Base-by-base conservation (phyloP, 2,888 invertebrate species). In the Pilophorus perplexus region DNA sequence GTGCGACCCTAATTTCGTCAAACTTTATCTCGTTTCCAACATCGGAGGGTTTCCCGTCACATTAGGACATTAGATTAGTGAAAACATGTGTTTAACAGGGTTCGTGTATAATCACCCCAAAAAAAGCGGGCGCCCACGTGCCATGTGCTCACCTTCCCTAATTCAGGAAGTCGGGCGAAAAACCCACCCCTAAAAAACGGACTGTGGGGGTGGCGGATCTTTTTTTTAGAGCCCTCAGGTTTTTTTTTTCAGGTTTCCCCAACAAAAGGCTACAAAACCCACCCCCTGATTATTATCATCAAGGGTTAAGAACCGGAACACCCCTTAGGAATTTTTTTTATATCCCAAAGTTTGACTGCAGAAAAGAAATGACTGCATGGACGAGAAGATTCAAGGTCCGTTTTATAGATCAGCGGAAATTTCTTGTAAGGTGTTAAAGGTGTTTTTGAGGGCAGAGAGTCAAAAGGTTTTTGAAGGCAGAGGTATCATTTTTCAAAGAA, bases 291-390 rank as follows among this genome's bases (percentile, higher is more conserved):
- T 18, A 60, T 60, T 60, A 60, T 60, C 60, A 44, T 60, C 44
- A 60, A 60, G 44, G 25, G 60, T 60, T 60, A 60, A 44, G 60
- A 46, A 60, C 60, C 60, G 60, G 60, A 60, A 60, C 60, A 5
- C 44, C 44, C 60, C 33, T 12, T 33, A 33, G 12, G 33, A 33
- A 33, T 33, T 33, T 33, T 33, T 33, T 33, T n/a, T n/a, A n/a
- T n/a, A n/a, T n/a, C n/a, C n/a, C n/a, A n/a, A n/a, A n/a, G n/a
- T n/a, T n/a, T n/a, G n/a, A n/a, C n/a, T n/a, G n/a, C n/a, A n/a
- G n/a, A n/a, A n/a, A n/a, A n/a, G n/a, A n/a, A n/a, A n/a, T n/a
- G n/a, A n/a, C n/a, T n/a, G n/a, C n/a, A n/a, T n/a, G n/a, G n/a
- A n/a, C n/a, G n/a, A n/a, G n/a, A n/a, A n/a, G n/a, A n/a, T n/a